A percentile compares a stretch with the other conserved stretches of the same genome.
phyloP scores from a whole-genome alignment of 2,888 invertebrate species.

The Rotaria socialis region DNA sequence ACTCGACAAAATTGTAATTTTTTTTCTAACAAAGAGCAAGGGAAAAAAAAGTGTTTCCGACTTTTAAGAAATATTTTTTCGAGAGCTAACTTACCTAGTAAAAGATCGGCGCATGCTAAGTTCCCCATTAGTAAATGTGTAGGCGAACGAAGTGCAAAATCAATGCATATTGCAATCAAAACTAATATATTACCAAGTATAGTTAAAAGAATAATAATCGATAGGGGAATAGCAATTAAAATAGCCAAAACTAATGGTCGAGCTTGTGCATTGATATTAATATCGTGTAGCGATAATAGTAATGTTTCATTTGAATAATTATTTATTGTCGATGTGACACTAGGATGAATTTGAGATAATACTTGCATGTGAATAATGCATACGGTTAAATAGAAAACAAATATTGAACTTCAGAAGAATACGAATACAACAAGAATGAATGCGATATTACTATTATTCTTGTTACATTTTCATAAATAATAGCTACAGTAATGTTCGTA shows the following conservation, averaged over 20 bases:
- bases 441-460: no score
- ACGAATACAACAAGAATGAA: neutral
- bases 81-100: constrained; percentile 61
- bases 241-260: neutral
- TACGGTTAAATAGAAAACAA: neutral
- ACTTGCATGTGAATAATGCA: neutral
- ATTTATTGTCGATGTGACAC: neutral
- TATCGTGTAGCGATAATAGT: neutral
- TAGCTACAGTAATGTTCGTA: neutral
- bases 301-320: neutral
- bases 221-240: constrained; percentile 53
- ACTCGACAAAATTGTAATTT: neutral
- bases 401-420: neutral
- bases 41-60: neutral
- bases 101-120: constrained; percentile 67
- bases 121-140: constrained; percentile 70
- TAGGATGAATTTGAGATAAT: neutral
- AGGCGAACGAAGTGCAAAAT: constrained; percentile 62
- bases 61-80: no score
- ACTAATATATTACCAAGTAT: constrained; percentile 63
- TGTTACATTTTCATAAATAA: neutral
- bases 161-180: constrained; percentile 61
- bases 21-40: neutral
- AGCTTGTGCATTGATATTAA: neutral
- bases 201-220: constrained; percentile 60